Evolutionary conservation across 2,888 invertebrate species (phyloP).

Genomic region (Cosmopolites sordidus): DNA sequence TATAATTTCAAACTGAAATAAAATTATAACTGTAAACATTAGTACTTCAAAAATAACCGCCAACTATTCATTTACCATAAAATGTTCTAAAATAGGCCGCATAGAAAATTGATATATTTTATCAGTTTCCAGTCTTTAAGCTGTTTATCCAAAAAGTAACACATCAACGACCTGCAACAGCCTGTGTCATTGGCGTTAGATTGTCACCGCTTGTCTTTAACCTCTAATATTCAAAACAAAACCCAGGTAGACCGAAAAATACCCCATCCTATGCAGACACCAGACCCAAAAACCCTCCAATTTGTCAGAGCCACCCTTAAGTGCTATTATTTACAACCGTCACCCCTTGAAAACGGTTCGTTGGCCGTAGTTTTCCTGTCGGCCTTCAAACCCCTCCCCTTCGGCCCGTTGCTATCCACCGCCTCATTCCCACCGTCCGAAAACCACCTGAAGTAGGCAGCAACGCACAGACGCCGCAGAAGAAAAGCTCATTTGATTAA

Average conservation of each 20-base stretch:
- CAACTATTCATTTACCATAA: too few species aligned
- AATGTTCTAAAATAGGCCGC: too few species aligned
- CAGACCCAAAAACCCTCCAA: conserved; percentile 7
- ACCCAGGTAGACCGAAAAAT: conserved; percentile 1
- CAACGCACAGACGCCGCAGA: neutral
- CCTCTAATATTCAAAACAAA: neutral
- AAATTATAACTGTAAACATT: too few species aligned
- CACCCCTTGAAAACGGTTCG: conserved; percentile 9
- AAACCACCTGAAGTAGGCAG: too few species aligned
- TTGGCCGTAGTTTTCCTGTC: conserved; percentile 6
- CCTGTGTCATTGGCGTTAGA: neutral
- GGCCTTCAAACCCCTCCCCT: neutral
- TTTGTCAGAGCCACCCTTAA: conserved; percentile 15
- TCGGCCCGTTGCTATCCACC: neutral
- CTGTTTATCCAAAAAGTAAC: too few species aligned
- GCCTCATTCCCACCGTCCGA: too few species aligned
- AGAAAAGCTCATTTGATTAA: conserved; percentile 11
- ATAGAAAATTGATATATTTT: too few species aligned
- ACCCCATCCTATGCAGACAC: neutral
- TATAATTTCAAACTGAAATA: too few species aligned
- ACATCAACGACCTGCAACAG: too few species aligned
- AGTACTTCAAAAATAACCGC: too few species aligned
- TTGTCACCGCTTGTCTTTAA: neutral
- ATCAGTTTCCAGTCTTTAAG: too few species aligned
- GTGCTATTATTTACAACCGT: conserved; percentile 12